Percentiles rank a stretch among this genome's conserved stretches.
Conservation (phyloP, 2,797 vertebrate genomes). For the Argyrosomus regius region DNA sequence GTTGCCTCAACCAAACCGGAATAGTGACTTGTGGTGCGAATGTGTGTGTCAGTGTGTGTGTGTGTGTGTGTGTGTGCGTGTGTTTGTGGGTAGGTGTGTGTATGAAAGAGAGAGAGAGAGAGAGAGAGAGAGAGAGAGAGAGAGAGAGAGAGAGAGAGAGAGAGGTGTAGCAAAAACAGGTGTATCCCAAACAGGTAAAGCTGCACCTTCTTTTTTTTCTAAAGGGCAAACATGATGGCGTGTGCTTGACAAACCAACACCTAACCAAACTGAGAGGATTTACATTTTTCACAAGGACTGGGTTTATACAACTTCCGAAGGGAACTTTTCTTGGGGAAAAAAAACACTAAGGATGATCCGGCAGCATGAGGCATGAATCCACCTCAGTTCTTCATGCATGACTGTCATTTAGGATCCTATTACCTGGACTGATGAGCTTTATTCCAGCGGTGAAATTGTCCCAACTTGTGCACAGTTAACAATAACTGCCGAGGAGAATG, state of each 20-base stretch:
- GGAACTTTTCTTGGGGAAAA: background rate
- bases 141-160: slow-evolving; percentile 20
- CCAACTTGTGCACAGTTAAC: slow-evolving; percentile 27
- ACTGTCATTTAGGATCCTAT: slow-evolving; percentile 37
- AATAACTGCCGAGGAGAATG: slow-evolving; percentile 67
- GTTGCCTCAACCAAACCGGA: slow-evolving; percentile 72
- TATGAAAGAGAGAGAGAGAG: background rate
- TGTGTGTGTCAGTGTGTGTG: background rate
- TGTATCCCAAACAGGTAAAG: slow-evolving; percentile 73
- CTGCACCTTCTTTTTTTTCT: slow-evolving; percentile 47
- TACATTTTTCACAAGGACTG: slow-evolving; percentile 10
- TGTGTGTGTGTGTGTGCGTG: background rate
- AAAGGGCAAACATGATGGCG: slow-evolving; percentile 47
- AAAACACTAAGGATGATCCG: slow-evolving; percentile 29
- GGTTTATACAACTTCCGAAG: slow-evolving; percentile 4
- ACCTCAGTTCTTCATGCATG: slow-evolving; percentile 16
- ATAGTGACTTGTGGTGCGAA: slow-evolving; percentile 55
- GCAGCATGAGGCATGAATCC: slow-evolving; percentile 38
- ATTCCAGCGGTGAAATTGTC: slow-evolving; percentile 18
- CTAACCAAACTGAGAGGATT: slow-evolving; percentile 32
- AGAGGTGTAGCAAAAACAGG: slow-evolving; percentile 70
- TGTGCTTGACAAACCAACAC: slow-evolving; percentile 33
- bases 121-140: background rate
- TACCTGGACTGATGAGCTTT: slow-evolving; percentile 62
- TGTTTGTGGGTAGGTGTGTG: slow-evolving; percentile 12